Evolutionary conservation across 2,888 invertebrate genomes (phyloP), one percentile per base, ranked within the genome.

Genomic region (Barypeithes pellucidus): DNA sequence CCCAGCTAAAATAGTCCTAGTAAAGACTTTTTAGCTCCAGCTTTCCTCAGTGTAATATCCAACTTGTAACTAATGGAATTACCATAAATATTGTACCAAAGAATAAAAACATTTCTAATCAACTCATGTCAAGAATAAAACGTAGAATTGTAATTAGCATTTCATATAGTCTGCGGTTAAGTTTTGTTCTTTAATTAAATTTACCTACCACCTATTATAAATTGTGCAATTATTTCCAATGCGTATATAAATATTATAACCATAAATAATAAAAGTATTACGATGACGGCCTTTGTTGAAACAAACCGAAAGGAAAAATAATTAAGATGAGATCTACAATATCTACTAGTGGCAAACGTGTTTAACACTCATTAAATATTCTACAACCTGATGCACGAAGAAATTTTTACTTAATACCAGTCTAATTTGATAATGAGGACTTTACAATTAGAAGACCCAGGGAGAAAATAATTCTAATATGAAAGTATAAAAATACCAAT

Each of bases 171-270:
- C 33, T 16, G 33, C 33, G 54, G 33, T 11, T 33, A 18, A 33
- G 54, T 33, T 57, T 57, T 50, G 16, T 33, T 57, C 54, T 57
- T 57, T 57, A 57, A 57, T 57, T 57, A 57, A 57, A 29, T 57
- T 57, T 57, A 57, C 33, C 54, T 57, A 14, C 52, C 29, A 20
- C 52, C 12, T 52, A 33, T 33, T 57, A 33, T 57, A 33, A 57
- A 57, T 57, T 36, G 54, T 11, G 54, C 11, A 57, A 57, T 57
- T 57, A 57, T 57, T 16, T 18, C 8, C 4, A 52, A 52, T 29
- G 1, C 9, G n/a, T 52, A 29, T 14, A 24, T 29, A 29, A 29
- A 52, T 52, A 52, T 9, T 57, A 14, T 57, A 57, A 16, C 11
- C 18, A 33, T 33, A 57, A 57, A 57, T 16, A 4, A 29, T 52